These are phyloP conservation scores for Periparus ater DNA, from an alignment of 2,797 vertebrate genomes.

Conservation along the genomic window DNA sequence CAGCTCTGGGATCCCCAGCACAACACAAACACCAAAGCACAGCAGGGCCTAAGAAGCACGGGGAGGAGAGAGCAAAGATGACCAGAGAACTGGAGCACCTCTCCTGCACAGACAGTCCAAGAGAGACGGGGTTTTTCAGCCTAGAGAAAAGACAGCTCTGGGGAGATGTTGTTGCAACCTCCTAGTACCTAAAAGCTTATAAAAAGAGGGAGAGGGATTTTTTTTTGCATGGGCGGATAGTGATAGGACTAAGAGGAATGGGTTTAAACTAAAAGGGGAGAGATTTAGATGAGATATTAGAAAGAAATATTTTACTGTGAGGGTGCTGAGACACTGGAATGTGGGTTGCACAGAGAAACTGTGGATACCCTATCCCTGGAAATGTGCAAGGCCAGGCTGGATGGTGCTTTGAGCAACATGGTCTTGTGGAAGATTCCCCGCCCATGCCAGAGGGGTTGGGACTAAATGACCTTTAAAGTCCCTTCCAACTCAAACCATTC, in stretches of 20 bases:
- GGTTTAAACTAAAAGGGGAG: not conserved
- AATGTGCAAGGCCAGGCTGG: not conserved
- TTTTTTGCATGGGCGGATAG: not conserved
- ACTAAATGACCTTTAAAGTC: not conserved
- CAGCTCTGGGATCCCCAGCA: not conserved
- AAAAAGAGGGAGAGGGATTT: not conserved
- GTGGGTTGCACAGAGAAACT: not conserved
- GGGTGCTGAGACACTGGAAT: not conserved
- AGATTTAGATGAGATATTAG: not conserved
- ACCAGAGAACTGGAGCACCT: not conserved
- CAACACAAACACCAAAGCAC: not conserved
- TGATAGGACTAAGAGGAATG: not conserved
- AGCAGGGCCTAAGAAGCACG: not conserved
- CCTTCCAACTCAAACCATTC: not conserved
- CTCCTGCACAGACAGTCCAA: not conserved
- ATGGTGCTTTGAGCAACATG: not conserved
- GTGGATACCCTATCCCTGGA: not conserved
- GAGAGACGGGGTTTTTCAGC: not conserved
- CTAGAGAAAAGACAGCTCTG: not conserved
- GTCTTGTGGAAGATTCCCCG: not conserved
- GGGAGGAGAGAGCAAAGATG: not conserved
- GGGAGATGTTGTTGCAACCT: not conserved
- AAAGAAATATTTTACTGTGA: not conserved
- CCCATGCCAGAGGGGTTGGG: not conserved
- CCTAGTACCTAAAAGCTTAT: not conserved